These are phyloP conservation scores for Drosophila formosana DNA, from an alignment of 2,888 invertebrate species.

Conservation along the genomic window DNA sequence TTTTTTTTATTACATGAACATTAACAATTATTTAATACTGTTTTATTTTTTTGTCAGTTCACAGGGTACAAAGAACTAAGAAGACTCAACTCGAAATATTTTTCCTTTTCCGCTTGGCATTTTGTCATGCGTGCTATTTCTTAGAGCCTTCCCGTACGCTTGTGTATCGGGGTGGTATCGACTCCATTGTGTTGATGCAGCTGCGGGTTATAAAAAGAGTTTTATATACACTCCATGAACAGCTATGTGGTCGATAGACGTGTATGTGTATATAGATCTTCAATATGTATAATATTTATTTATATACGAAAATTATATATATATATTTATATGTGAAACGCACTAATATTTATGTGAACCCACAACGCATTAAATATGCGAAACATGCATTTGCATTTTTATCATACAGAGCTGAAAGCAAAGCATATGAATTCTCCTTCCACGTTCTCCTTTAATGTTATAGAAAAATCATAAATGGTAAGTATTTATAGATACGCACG, in stretches of 20 bases:
- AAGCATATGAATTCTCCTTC: constrained; percentile 21
- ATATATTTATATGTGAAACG: constrained; percentile 16
- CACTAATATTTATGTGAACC: constrained; percentile 42
- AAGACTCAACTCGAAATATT: constrained; percentile 33
- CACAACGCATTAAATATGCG: constrained; percentile 71
- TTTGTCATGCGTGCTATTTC: constrained; percentile 76
- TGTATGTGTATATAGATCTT: background rate
- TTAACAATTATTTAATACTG: background rate
- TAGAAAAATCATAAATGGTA: constrained; percentile 56
- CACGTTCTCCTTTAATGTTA: constrained; percentile 29
- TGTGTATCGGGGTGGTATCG: constrained; percentile 20
- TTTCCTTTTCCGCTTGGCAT: constrained; percentile 67
- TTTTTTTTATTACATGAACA: background rate
- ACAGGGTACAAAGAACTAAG: constrained; percentile 31
- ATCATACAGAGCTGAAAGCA: constrained; percentile 51
- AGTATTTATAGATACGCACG: constrained; percentile 39
- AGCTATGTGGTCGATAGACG: constrained; percentile 3
- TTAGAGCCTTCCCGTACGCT: constrained; percentile 31
- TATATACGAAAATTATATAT: constrained; percentile 21
- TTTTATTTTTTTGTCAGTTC: background rate
- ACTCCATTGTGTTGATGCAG: constrained; percentile 71
- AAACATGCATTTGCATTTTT: constrained; percentile 75
- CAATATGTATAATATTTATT: constrained; percentile 13
- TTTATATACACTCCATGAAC: constrained; percentile 48
- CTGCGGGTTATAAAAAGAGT: constrained; percentile 66